Conservation (phyloP, 1,140 invertebrate genomes). For the Euwallacea similis region DNA sequence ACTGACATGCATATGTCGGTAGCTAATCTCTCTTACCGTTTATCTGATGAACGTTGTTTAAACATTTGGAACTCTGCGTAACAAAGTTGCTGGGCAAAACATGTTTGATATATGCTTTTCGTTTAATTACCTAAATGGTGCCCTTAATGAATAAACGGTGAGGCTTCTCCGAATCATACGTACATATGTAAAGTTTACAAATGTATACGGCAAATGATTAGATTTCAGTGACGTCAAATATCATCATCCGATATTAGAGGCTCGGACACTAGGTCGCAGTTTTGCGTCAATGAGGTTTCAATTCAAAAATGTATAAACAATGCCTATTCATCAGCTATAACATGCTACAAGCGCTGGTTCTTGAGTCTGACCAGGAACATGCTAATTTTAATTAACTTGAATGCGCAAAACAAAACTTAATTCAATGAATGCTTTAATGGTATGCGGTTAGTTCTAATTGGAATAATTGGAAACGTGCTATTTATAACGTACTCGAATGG, state of each 20-base stretch:
- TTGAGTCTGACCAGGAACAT: not conserved
- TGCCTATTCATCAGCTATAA: not conserved
- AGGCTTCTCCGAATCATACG: not conserved
- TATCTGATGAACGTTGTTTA: not conserved
- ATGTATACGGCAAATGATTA: not conserved
- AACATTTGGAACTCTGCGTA: not conserved
- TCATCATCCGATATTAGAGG: no score
- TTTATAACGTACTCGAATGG: no score
- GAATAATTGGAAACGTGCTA: no score
- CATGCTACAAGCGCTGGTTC: not conserved
- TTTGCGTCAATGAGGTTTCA: not conserved
- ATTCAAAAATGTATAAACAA: not conserved
- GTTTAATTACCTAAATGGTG: not conserved
- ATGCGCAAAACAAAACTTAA: not conserved
- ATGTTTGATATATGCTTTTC: not conserved
- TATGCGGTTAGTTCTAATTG: no score
- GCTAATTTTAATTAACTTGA: not conserved
- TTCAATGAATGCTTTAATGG: not conserved
- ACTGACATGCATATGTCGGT: not conserved
- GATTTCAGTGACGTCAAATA: constrained; percentile 1
- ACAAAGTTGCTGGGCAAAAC: not conserved
- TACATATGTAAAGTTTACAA: not conserved
- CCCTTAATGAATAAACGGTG: not conserved
- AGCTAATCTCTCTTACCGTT: constrained; percentile 17
- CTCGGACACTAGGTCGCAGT: not conserved